Base-by-base conservation (phyloP, 2,888 invertebrate species). In the Leucoptera coffeella region DNA sequence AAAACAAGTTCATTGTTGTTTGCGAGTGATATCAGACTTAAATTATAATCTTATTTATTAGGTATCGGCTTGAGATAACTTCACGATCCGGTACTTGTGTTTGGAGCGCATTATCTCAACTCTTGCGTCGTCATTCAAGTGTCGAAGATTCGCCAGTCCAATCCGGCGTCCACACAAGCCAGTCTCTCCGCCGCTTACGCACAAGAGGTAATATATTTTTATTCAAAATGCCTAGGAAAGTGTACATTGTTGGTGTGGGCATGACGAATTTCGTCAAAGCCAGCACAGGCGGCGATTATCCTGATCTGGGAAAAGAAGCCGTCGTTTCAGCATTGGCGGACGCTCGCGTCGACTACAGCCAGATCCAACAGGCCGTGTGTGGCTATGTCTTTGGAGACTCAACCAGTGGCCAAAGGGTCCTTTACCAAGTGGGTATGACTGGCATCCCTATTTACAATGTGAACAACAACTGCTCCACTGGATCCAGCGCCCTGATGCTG, bases 261-360 rank as follows among this genome's bases (percentile, higher is more conserved):
- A 96, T 96, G 95, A 95, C 95, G 34, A 94, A 94, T 78, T 99
- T 99, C 64, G 87, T 91, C 46, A 97, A 96, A 59, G 97, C 97
- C 24, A 93, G 88, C 27, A 74, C 82, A 26, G 76, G 85, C 38
- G 81, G 83, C 42, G 96, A 97, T 56, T 99, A 97, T 53, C 96
- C 97, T 1, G 85, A 93, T 39, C 82, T 96, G 79, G 95, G 88
- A 10, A 86, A 88, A 45, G 96, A 97, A 71, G 89, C 96, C 2
- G 87, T 94, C 0, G 74, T 76, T 9, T 88, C 87, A 36, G 97
- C 97, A 9, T 58, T 96, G 5, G 59, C 77, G 12, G 96, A 97
- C 71, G 86, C 91, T 10, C 78, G 78, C 32, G 60, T 95, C 14
- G 57, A 75, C 12, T 89, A 88, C 46, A 60, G 74, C 1, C 80